phyloP scores from a whole-genome alignment of 2,797 vertebrate species.

The Sternotherus odoratus region DNA sequence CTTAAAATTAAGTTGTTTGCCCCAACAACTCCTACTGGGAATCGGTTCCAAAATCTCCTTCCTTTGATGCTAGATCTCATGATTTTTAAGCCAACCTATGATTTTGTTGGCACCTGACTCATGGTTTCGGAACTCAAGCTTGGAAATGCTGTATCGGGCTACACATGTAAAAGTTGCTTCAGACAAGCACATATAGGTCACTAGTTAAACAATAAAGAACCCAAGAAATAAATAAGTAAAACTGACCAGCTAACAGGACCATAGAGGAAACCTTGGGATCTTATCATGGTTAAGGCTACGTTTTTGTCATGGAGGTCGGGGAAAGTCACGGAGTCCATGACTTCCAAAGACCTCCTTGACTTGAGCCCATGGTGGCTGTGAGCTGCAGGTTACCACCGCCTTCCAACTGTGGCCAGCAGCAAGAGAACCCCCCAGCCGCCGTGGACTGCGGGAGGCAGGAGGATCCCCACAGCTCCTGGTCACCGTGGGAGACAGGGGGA shows the following conservation, averaged over 20 bases:
- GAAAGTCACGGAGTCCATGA: no score
- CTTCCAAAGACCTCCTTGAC: no score
- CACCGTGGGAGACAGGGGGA: no score
- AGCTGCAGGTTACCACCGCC: no score
- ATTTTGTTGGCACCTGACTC: not conserved
- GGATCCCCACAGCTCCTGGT: no score
- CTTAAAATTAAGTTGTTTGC: not conserved
- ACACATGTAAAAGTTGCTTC: not conserved
- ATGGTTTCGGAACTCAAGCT: not conserved
- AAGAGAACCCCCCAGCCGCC: no score
- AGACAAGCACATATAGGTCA: not conserved
- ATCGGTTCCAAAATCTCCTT: not conserved
- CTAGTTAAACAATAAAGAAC: not conserved
- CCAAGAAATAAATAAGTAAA: not conserved
- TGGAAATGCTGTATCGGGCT: not conserved
- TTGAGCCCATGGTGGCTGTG: no score
- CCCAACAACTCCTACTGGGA: not conserved
- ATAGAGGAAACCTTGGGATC: not conserved
- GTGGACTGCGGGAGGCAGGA: no score
- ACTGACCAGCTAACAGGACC: no score
- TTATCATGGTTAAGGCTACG: no score
- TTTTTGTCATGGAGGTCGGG: no score
- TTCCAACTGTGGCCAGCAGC: no score
- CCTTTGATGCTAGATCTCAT: not conserved
- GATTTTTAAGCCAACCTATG: not conserved